Evolutionary conservation across 2,797 vertebrate genomes (phyloP).

Genomic region (Neomorphus geoffroyi): DNA sequence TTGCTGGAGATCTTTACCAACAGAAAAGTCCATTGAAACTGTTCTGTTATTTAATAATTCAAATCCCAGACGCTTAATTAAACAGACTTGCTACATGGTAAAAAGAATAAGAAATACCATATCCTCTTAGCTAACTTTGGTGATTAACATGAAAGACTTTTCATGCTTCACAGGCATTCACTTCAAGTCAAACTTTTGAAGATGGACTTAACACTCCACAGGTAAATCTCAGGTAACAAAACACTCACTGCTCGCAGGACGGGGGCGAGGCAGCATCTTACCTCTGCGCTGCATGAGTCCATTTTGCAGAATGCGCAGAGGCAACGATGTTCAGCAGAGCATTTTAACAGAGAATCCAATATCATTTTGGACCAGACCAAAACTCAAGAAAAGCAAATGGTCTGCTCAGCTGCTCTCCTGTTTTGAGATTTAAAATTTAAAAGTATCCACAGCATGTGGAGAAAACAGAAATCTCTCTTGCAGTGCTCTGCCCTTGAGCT

Average conservation of each 20-base stretch:
- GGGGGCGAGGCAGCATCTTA: neutral
- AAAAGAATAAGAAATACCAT: conserved; percentile 20
- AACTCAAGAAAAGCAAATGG: neutral
- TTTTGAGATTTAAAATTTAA: neutral
- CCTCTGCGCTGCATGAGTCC: neutral
- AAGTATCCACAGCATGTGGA: neutral
- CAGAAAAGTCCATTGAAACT: neutral
- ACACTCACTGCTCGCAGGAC: neutral
- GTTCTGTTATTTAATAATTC: conserved; percentile 56
- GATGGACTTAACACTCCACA: neutral
- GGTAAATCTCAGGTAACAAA: neutral
- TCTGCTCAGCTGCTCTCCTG: neutral
- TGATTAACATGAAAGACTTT: neutral
- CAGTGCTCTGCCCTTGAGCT: neutral
- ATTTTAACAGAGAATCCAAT: neutral
- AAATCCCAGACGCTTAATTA: conserved; percentile 69
- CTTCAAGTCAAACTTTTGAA: neutral
- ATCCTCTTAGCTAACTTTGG: neutral
- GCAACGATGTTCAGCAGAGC: neutral
- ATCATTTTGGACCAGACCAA: neutral
- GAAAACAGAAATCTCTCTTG: neutral
- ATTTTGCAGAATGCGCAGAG: neutral
- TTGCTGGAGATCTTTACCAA: neutral
- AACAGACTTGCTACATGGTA: neutral
- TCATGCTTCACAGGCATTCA: accelerated